phyloP scores from a whole-genome alignment of 1,140 invertebrate genomes.

The Scaptomyza graminum region DNA sequence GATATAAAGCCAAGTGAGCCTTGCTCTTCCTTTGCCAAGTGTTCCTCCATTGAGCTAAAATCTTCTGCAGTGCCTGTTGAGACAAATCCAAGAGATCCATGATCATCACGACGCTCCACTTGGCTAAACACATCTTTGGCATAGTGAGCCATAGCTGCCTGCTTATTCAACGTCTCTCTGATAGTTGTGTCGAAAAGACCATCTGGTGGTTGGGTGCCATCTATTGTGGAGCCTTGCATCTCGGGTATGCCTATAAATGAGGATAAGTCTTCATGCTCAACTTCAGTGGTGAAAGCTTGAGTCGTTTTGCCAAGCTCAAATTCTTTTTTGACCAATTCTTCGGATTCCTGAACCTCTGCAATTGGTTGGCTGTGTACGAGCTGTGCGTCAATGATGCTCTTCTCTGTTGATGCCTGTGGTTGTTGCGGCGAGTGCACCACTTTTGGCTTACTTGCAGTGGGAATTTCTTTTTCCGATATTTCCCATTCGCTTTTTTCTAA shows the following conservation, averaged over 20 bases:
- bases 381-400: constrained; percentile 83
- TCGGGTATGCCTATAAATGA: constrained; percentile 75
- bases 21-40: constrained; percentile 71
- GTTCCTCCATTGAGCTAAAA: constrained; percentile 75
- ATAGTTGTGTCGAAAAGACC: constrained; percentile 68
- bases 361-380: constrained; percentile 86
- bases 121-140: constrained; percentile 57
- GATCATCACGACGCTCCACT: constrained; percentile 64
- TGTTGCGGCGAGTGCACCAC: constrained; percentile 84
- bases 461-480: constrained; percentile 76
- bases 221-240: constrained; percentile 55
- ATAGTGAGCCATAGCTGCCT: constrained; percentile 75
- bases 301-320: constrained; percentile 87
- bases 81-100: constrained; percentile 71
- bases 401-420: constrained; percentile 58
- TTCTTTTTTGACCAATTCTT: constrained; percentile 88
- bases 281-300: constrained; percentile 21
- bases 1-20: constrained; percentile 75
- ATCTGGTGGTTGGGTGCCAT: constrained; percentile 62
- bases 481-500: constrained; percentile 82
- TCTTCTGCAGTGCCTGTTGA: constrained; percentile 78
- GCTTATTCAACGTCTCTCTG: constrained; percentile 67
- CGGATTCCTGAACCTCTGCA: constrained; percentile 88
- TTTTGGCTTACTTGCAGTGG: constrained; percentile 62
- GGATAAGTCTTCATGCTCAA: constrained; percentile 60